Evolutionary conservation across 2,888 invertebrate genomes (phyloP), one percentile per base, ranked within the genome.

Genomic region (Listrodromus nycthemerus): DNA sequence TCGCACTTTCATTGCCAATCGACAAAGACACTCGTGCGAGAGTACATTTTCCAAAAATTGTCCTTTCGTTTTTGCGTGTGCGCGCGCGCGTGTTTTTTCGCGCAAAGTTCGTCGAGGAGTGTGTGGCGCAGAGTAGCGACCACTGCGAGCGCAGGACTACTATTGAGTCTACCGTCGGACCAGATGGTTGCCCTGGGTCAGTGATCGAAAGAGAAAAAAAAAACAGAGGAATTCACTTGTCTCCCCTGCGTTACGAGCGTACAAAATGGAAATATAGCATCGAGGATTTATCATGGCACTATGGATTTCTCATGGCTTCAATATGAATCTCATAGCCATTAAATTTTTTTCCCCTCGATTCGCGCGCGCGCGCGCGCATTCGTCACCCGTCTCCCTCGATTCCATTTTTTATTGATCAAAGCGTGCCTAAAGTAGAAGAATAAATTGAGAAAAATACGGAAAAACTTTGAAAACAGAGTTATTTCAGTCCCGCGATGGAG

Each of bases 171-270:
- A 73, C 71, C 65, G 66, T 80, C 83, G 81, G 78, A 87, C 83
- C 88, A 89, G 89, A 90, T 89, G 90, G 90, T 91, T 91, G 90
- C 89, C 90, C 87, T 89, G 90, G 91, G 91, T 90, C 88, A 91
- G 90, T 87, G 84, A 90, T 91, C 90, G 88, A 89, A 88, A 87
- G 87, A 88, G 87, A 48, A 37, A 21, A 87, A 48, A 58, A 48
- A 58, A 66, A 65, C 66, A 52, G 67, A 63, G 10, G 63, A 65
- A 77, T 71, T 80, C 52, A 21, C 71, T 58, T 73, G 45, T 45
- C 63, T 55, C 67, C 76, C 67, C 73, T 76, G 50, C 2, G 33
- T 67, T 73, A 70, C 41, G n/a, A 30, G 33, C 30, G 7, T 55
- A 58, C 52, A 69, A 67, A 70, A 79, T 52, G 33, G n/a, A 50